A percentile compares a stretch with the other conserved stretches of the same genome.
Conservation (phyloP, 2,797 vertebrate genomes). For the Lindbergichthys nudifrons region DNA sequence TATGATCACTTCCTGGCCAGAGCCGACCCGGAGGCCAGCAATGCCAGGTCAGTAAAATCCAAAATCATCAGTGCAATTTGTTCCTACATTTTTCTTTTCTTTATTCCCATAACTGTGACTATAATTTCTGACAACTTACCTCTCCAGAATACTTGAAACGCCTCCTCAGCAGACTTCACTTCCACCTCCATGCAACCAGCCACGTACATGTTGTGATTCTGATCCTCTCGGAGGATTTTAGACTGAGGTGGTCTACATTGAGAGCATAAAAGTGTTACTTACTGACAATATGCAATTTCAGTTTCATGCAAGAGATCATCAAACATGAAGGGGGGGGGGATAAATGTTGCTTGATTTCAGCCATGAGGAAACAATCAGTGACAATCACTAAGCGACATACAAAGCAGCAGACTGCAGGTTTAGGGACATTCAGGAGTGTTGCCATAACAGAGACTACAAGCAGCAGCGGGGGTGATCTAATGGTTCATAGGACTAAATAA, state of each 20-base stretch:
- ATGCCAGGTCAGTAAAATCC: constrained; percentile 83
- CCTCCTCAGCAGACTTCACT: constrained; percentile 97
- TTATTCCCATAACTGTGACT: too few species aligned
- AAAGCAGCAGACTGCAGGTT: constrained; percentile 41
- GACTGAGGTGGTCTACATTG: constrained; percentile 92
- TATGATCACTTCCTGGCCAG: constrained; percentile 81
- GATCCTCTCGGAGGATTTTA: constrained; percentile 93
- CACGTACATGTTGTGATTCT: constrained; percentile 98
- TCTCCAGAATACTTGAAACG: constrained; percentile 98
- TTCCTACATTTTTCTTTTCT: too few species aligned
- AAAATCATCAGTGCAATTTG: constrained; percentile 80
- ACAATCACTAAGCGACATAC: constrained; percentile 29
- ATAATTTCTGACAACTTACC: constrained; percentile 79
- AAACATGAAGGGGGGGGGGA: background rate
- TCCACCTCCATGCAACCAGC: constrained; percentile 94
- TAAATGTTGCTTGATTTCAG: constrained; percentile 35
- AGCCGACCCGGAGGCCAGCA: constrained; percentile 72
- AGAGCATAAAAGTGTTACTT: constrained; percentile 16
- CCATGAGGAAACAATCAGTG: constrained; percentile 21
- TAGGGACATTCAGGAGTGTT: constrained; percentile 27
- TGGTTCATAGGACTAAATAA: constrained; percentile 21
- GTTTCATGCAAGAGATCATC: constrained; percentile 25
- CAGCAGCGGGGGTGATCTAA: constrained; percentile 16
- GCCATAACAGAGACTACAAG: constrained; percentile 55
- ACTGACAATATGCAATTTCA: background rate